Evolutionary conservation across 2,888 invertebrate species (phyloP), one percentile per base, ranked within the genome.

Genomic region (Cephus sareptanus): DNA sequence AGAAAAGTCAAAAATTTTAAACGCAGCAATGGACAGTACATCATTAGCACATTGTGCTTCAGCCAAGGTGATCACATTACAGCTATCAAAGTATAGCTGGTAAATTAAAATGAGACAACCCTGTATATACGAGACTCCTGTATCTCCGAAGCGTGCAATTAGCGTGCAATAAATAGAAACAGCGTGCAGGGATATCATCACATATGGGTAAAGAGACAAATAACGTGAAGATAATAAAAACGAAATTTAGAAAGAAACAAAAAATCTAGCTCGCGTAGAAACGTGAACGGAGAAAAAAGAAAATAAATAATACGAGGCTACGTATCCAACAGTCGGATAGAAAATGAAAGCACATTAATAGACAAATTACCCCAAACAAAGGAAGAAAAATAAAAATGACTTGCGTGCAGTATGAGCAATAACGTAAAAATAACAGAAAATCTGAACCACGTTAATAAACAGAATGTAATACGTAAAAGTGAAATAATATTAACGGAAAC

Each of bases 141-240:
- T 56, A 56, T 56, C 56, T 56, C 56, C 71, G 76, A 85, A 89
- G 90, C 90, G 90, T 90, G 90, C 90, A 90, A 87, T 87, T 86
- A 86, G 87, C 90, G 90, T 90, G 90, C 90, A 89, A 33, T 33
- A 33, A 85, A 89, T 87, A 89, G 86, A 86, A 85, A 85, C 82
- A 83, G 89, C 90, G 89, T 90, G 90, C 90, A 89, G 85, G 86
- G 34, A 33, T 71, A 71, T 56, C 71, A 71, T 31, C 71, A 71
- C 71, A 71, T 23, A 56, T 56, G 56, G 56, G 56, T 56, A 56
- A 56, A 23, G 56, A 23, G 56, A 56, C 56, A 23, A 56, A 23
- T 56, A 23, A 56, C 56, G 56, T 23, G 69, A 13, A 75, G 12
- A 1, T 34, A 33, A 30, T 1, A 35, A 56, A 75, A 75, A 75